phyloP scores from a whole-genome alignment of 2,888 invertebrate genomes.

The Aphodius sticticus region DNA sequence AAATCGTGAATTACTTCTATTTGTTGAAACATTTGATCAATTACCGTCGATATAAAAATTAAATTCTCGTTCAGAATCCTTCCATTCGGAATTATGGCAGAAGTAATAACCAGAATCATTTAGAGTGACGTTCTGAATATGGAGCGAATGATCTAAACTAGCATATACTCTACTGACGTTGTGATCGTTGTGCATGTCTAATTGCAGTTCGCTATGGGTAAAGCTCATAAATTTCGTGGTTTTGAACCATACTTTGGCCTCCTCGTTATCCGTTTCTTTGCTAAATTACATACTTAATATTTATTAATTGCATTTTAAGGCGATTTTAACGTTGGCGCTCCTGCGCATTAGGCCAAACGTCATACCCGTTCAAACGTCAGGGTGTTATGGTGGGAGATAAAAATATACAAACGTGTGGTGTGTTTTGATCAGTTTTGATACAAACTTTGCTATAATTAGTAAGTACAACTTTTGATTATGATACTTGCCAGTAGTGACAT shows the following conservation, averaged over 20 bases:
- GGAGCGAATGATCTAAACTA: constrained; percentile 60
- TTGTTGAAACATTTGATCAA: constrained; percentile 26
- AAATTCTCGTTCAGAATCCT: constrained; percentile 58
- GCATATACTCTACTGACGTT: constrained; percentile 59
- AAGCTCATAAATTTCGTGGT: constrained; percentile 55
- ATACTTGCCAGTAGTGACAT: constrained; percentile 62
- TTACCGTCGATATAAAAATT: constrained; percentile 64
- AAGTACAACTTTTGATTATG: constrained; percentile 28
- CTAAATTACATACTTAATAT: constrained; percentile 43
- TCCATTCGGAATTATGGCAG: constrained; percentile 59
- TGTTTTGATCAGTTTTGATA: constrained; percentile 19
- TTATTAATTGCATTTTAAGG: constrained; percentile 34
- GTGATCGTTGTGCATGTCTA: constrained; percentile 62
- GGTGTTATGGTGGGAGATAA: constrained; percentile 20
- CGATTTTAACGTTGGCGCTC: constrained; percentile 26
- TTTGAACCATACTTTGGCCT: constrained; percentile 63
- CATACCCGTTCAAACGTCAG: constrained; percentile 13
- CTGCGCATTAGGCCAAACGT: constrained; percentile 7
- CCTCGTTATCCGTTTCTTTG: constrained; percentile 56
- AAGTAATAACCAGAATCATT: constrained; percentile 63
- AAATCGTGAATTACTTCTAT: neutral
- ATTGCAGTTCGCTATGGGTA: constrained; percentile 56
- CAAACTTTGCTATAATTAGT: neutral
- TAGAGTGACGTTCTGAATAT: constrained; percentile 57
- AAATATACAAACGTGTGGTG: constrained; percentile 19